These are phyloP conservation scores for Candoia aspera DNA, from an alignment of 2,113 vertebrate species.

Conservation along the genomic window DNA sequence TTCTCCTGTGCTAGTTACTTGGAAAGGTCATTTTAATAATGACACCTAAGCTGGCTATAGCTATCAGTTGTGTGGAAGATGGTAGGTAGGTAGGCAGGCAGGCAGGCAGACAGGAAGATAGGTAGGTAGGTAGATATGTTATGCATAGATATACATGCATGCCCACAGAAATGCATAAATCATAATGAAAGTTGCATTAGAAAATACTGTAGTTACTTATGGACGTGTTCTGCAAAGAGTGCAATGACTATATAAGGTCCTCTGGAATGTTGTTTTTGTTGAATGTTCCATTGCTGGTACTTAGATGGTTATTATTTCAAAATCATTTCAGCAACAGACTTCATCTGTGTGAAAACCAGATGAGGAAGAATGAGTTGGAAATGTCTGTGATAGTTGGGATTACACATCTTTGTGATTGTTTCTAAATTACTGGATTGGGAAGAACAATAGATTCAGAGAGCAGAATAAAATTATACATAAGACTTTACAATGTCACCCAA, in stretches of 20 bases:
- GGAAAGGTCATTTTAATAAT: not conserved
- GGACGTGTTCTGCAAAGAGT: not conserved
- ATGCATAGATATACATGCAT: not conserved
- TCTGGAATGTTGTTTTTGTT: not conserved
- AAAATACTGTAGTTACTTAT: not conserved
- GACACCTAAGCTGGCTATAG: not conserved
- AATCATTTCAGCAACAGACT: not conserved
- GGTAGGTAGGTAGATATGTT: not conserved
- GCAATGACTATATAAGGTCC: not conserved
- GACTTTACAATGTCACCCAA: not conserved
- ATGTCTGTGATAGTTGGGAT: not conserved
- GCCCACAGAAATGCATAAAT: not conserved
- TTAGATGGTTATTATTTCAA: not conserved
- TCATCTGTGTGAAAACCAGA: not conserved
- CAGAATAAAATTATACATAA: not conserved
- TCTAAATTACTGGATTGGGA: not conserved
- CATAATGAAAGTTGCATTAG: not conserved
- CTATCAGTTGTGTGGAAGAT: not conserved
- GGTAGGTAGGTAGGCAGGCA: not conserved
- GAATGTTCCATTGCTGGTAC: not conserved
- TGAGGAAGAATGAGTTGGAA: not conserved
- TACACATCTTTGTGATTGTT: not conserved
- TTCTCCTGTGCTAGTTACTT: rapidly evolving
- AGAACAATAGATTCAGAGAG: not conserved
- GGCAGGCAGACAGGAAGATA: not conserved